A percentile compares a stretch with the other conserved stretches of the same genome.
Conservation (phyloP, 2,797 vertebrate genomes). For the Garrulus glandarius region DNA sequence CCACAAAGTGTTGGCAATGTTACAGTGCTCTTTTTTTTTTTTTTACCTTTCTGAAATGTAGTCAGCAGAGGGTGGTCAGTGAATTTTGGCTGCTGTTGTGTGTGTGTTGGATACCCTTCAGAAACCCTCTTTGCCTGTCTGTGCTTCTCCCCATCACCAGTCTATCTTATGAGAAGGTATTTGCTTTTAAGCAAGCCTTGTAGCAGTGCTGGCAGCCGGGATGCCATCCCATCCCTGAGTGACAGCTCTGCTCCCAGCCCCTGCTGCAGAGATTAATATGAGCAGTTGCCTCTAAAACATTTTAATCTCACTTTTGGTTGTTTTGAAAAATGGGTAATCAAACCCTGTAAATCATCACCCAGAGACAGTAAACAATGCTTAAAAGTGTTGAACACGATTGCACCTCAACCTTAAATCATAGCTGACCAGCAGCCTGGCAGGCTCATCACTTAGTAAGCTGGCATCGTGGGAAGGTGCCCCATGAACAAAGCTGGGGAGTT, state of each 20-base stretch:
- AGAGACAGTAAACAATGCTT: conserved; percentile 50
- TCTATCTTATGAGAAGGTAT: not conserved
- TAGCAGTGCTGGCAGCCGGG: conserved; percentile 48
- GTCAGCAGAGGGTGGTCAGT: not conserved
- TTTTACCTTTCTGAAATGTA: not conserved
- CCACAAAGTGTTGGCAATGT: not conserved
- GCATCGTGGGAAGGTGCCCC: not conserved
- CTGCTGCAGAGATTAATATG: conserved; percentile 62
- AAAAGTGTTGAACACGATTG: conserved; percentile 12
- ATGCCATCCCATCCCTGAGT: conserved; percentile 25
- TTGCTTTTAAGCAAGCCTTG: conserved; percentile 50
- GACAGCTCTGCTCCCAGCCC: conserved; percentile 49
- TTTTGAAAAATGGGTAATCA: conserved; percentile 70
- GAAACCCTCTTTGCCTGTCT: not conserved
- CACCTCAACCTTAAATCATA: not conserved
- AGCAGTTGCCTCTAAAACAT: conserved; percentile 59
- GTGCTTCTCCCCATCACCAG: not conserved
- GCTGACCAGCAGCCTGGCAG: not conserved
- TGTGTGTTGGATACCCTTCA: not conserved
- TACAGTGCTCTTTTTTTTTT: not conserved
- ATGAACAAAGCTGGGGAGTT: fast-evolving
- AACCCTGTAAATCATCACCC: conserved; percentile 51
- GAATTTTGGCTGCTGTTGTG: not conserved
- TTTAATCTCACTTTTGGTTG: conserved; percentile 65
- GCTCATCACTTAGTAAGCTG: not conserved